Evolutionary conservation across 2,797 vertebrate species (phyloP).

Genomic region (Anabas testudineus): DNA sequence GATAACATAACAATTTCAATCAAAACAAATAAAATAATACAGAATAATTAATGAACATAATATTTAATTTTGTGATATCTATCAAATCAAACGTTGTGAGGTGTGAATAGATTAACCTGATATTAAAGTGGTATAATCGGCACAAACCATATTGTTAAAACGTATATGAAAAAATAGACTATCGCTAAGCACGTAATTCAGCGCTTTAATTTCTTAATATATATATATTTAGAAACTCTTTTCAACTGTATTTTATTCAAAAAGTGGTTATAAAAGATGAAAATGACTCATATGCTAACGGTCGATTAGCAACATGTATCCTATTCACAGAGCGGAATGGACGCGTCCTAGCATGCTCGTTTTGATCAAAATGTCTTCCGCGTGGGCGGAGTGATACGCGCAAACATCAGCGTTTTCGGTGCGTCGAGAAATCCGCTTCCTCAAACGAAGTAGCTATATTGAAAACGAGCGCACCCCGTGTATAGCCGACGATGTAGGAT

Average conservation of each 20-base stretch:
- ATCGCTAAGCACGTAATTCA: fast-evolving
- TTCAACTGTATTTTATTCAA: fast-evolving
- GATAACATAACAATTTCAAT: fast-evolving
- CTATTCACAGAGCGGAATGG: constrained; percentile 27
- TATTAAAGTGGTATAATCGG: constrained; percentile 63
- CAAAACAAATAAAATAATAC: fast-evolving
- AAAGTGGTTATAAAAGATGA: fast-evolving
- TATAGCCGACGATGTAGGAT: constrained; percentile 62
- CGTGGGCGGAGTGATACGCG: constrained; percentile 16
- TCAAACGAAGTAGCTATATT: fast-evolving
- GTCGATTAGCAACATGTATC: neutral
- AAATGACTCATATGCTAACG: fast-evolving
- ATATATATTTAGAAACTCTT: no score
- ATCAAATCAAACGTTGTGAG: fast-evolving
- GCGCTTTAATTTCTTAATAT: no score
- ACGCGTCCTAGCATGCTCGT: constrained; percentile 21
- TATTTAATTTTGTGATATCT: fast-evolving
- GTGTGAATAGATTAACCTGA: neutral
- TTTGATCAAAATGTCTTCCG: fast-evolving
- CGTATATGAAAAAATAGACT: neutral
- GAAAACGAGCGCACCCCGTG: constrained; percentile 45
- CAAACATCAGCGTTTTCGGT: fast-evolving
- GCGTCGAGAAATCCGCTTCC: neutral
- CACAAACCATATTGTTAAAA: constrained; percentile 47
- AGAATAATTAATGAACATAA: fast-evolving